Evolutionary conservation across 1,140 invertebrate genomes (phyloP).

Genomic region (Pectinophora gossypiella): DNA sequence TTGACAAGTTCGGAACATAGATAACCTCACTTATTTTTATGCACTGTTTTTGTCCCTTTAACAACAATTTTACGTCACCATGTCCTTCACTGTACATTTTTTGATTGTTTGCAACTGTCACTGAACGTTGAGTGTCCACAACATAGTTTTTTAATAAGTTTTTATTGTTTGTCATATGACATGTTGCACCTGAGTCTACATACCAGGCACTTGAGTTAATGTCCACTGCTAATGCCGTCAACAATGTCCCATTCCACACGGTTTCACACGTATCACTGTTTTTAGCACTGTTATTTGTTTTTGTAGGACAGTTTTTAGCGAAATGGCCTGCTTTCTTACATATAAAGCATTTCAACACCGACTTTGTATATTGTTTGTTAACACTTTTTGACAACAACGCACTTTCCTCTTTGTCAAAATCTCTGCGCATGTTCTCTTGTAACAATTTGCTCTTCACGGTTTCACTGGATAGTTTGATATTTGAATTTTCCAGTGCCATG

Average conservation of each 20-base stretch:
- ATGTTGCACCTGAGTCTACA: constrained; percentile 18
- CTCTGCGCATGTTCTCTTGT: too few species aligned
- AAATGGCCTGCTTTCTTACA: constrained; percentile 21
- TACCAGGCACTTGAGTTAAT: constrained; percentile 22
- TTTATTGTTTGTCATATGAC: constrained; percentile 30
- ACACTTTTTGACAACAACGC: constrained; percentile 14
- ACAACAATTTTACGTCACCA: constrained; percentile 8
- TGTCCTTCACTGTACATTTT: constrained; percentile 15
- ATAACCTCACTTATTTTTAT: constrained; percentile 23
- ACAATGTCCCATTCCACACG: constrained; percentile 21
- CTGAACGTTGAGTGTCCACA: constrained; percentile 15
- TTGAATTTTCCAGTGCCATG: too few species aligned
- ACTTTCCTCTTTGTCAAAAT: constrained; percentile 21
- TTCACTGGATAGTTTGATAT: too few species aligned
- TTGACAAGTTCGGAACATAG: constrained; percentile 24
- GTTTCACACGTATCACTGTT: constrained; percentile 15
- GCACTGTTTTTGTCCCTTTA: constrained; percentile 11
- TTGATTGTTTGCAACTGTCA: constrained; percentile 19
- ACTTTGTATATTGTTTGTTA: constrained; percentile 10
- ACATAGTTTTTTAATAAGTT: constrained; percentile 21
- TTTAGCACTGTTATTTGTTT: constrained; percentile 13
- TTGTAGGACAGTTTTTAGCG: constrained; percentile 20
- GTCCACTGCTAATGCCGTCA: constrained; percentile 15
- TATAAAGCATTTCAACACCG: constrained; percentile 18
- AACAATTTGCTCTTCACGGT: too few species aligned